Conservation (phyloP, 2,797 vertebrate species). For the Choloepus didactylus region DNA sequence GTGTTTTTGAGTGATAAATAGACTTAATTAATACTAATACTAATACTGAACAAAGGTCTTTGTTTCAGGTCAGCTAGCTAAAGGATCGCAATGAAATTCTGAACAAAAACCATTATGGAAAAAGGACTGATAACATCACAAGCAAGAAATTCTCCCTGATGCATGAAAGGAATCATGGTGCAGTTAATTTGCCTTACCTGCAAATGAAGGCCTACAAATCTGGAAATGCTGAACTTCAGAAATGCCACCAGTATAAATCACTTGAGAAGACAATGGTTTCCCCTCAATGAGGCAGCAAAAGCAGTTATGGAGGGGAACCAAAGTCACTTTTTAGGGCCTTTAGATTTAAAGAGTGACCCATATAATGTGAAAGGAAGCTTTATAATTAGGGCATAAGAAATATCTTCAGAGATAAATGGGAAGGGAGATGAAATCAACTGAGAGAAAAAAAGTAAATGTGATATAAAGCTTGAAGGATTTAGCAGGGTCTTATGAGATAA, state of each 20-base stretch:
- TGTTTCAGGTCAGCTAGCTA: not conserved
- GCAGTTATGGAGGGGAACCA: not conserved
- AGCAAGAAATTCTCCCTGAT: not conserved
- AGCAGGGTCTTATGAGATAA: not conserved
- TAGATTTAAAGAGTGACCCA: not conserved
- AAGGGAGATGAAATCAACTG: not conserved
- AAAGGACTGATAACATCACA: not conserved
- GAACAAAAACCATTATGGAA: not conserved
- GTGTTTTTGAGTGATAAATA: not conserved
- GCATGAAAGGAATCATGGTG: not conserved
- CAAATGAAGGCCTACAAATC: not conserved
- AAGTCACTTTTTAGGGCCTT: not conserved
- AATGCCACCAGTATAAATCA: not conserved
- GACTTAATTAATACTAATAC: not conserved
- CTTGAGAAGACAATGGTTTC: not conserved
- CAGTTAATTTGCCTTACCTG: not conserved
- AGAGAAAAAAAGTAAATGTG: not conserved
- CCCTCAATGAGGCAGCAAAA: not conserved
- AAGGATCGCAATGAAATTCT: not conserved
- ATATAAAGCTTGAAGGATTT: not conserved
- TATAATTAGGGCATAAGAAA: not conserved
- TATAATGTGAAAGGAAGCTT: not conserved
- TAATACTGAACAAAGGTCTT: not conserved
- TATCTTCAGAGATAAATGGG: not conserved
- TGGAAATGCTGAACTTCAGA: conserved; percentile 2